Evolutionary conservation across 2,797 vertebrate species (phyloP), one percentile per base, ranked within the genome.

Genomic region (Chaenodraco wilsoni): DNA sequence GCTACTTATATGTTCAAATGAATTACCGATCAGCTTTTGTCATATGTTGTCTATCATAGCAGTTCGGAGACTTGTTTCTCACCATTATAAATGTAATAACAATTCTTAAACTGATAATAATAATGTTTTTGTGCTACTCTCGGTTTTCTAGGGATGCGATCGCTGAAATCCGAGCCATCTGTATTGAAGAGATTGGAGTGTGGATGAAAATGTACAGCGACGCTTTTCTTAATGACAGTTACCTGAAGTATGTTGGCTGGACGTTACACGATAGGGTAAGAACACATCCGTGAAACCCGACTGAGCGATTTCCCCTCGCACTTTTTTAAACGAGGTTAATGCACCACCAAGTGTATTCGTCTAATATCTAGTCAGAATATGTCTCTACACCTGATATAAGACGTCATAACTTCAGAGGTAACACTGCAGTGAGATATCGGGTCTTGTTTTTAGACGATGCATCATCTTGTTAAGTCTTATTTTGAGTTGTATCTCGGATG

Each of bases 201-300:
- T 99, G 98, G 98, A 99, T 99, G 98, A 99, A 99, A 93, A 98
- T 99, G 96, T 99, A 99, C 94, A 99, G 98, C 69, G 98, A 99
- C 72, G 98, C 98, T 68, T 99, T 99, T 85, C 95, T 99, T 37
- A 99, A 99, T 69, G 98, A 99, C 90, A 99, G 98, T 91, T 99
- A 99, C 89, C 95, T 99, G 82, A 99, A 99, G 88, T 99, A 99
- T 19, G 98, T 99, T 62, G 98, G 98, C 52, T 99, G 98, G 98
- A 99, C 98, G 41, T 94, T 99, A 86, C 98, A 99, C 12, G 98
- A 99, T 79, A 93, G 98, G 93, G 98, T 99, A 92, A 95, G 96
- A 92, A 3, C 33, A 11, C 37, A 17, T 1, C 6, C 45, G 23
- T 40, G 10, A 4, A 21, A 37, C 8, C 52, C 3, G 4, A 9